Base-by-base conservation (phyloP, 2,113 vertebrate genomes). In the Cyanoramphus novaezelandiae region DNA sequence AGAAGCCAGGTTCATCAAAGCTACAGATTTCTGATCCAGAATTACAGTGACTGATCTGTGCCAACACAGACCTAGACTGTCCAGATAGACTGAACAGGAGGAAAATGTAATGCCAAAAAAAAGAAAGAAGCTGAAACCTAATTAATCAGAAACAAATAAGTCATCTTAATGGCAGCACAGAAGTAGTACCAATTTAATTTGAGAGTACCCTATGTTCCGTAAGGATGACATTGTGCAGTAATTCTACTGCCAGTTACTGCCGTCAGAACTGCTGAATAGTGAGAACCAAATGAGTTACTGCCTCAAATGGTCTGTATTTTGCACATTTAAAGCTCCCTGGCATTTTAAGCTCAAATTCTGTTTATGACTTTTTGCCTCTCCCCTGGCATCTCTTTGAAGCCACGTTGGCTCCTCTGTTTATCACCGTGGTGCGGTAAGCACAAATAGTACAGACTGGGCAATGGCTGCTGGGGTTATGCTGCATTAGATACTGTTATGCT, bases 31-130 rank as follows among this genome's bases (percentile, higher is more conserved):
- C 92, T 93, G 96, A 97, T 98, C 97, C 97, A 97, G 96, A 96
- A 96, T 97, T 95, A 67, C 91, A 96, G 86, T 92, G 95, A 97
- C 93, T 97, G 96, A 93, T 97, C 60, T 62, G 27, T 97, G 97
- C 97, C 97, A 97, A 91, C 82, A 57, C 97, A 97, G 91, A 88
- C 93, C 95, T 96, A 96, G 88, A 95, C 95, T 86, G 96, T 97
- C 97, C 97, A 98, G 97, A 98, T 91, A 98, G 95, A 95, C 90
- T 88, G 93, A 98, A 97, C 97, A 97, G 97, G 98, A 98, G 98
- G 98, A 86, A 97, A 94, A 92, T 1, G 68, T 65, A 95, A 93
- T 97, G 98, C 96, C 97, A 98, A 97, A 96, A 98, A 98, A 96
- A 98, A 96, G 93, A 77, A 95, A 96, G 95, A 96, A 95, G 89